These are phyloP conservation scores for Aphodius granarius DNA, from an alignment of 2,888 invertebrate species.

Conservation along the genomic window DNA sequence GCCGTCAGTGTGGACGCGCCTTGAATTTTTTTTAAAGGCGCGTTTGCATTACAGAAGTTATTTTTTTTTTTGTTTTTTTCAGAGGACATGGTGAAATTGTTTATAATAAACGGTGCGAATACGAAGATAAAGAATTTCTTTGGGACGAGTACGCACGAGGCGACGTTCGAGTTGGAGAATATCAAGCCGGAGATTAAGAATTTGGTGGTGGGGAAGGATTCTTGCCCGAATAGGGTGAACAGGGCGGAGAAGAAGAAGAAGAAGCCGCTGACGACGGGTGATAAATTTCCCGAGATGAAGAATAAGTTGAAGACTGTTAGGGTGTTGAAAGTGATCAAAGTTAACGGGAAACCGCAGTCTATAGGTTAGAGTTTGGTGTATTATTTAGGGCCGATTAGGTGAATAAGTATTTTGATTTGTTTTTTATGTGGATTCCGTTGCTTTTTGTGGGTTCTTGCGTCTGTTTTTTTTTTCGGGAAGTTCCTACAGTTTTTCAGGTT, in stretches of 20 bases:
- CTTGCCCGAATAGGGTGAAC: slow-evolving; percentile 1
- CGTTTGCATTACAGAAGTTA: not conserved
- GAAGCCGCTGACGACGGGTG: not conserved
- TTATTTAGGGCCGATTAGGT: too few species aligned
- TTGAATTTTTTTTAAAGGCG: not conserved
- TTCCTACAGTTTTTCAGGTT: too few species aligned
- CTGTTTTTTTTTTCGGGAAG: too few species aligned
- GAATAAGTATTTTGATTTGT: too few species aligned
- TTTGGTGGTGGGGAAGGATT: slow-evolving; percentile 34
- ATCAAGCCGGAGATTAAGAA: slow-evolving; percentile 49
- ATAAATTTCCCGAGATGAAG: not conserved
- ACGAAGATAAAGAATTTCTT: slow-evolving; percentile 47
- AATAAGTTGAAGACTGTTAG: slow-evolving; percentile 20
- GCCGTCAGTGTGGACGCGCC: too few species aligned
- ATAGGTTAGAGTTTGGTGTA: too few species aligned
- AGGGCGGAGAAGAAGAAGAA: slow-evolving; percentile 19
- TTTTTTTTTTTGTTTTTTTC: slow-evolving; percentile 37
- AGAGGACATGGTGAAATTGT: slow-evolving; percentile 47
- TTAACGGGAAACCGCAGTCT: not conserved
- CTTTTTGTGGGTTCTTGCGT: too few species aligned
- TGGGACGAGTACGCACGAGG: slow-evolving; percentile 46
- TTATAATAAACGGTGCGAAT: slow-evolving; percentile 50
- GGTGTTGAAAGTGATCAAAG: slow-evolving; percentile 18
- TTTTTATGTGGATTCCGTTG: too few species aligned
- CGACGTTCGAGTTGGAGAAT: slow-evolving; percentile 49